Base-by-base conservation (phyloP, 92 coral and sea anemone genomes). In the Scolanthus callimorphus region DNA sequence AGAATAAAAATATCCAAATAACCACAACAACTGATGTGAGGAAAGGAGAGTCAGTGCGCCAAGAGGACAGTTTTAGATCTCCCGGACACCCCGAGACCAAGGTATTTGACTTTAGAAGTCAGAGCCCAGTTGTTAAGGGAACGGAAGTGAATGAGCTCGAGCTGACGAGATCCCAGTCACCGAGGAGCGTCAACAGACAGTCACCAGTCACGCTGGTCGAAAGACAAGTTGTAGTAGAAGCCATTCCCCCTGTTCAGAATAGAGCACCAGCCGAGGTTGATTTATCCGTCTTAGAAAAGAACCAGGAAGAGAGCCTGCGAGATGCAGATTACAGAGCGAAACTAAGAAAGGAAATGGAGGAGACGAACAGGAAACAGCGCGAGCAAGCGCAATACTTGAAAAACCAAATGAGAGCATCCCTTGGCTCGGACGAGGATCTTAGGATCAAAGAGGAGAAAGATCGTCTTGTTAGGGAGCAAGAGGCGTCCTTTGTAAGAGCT, bases 281-380 rank as follows among this genome's bases (percentile, higher is more conserved):
- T 29, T 68, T 68, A 24, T 31, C 52, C 17, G 27, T 31, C 11
- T 29, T 68, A 23, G 59, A 52, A 4, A 12, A 11, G 59, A 15
- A 52, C 29, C 51, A 59, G 19, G 6, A 27, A 11, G 77, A 70
- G 6, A 67, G 74, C 31, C 66, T 82, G 2, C 74, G 71, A 11
- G 78, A 82, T 66, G 82, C 86, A 17, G 84, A 74, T 8, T 88
- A 88, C 60, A 44, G 90, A 39, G 96, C 70, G 44, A 82, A 74
- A 55, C 74, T 82, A 19, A 72, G 96, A 19, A 88, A 83, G 24
- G 96, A 88, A 54, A 67, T 88, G 21, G 85, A 77, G 51, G 90
- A 73, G 57, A 74, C 76, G 57, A 88, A 88, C 59, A 71, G 88
- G 15, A 88, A 82, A 45, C 96, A 88, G 50, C 71, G 89, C 13